Evolutionary conservation across 2,888 invertebrate genomes (phyloP).

Genomic region (Seira sanloemensis): DNA sequence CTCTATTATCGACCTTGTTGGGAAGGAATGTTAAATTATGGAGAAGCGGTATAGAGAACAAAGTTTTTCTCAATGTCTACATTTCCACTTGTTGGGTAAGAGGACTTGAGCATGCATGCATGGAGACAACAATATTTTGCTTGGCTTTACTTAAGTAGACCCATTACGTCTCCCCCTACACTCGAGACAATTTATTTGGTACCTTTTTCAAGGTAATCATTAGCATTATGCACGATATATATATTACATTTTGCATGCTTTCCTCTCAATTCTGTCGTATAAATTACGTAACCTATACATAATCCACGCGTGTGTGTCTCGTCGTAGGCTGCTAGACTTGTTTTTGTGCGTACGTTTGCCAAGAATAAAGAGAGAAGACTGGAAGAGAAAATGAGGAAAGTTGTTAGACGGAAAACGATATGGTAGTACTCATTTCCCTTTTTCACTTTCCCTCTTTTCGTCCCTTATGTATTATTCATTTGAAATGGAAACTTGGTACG

Average conservation of each 20-base stretch:
- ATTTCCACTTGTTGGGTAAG: neutral
- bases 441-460: neutral
- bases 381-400: neutral
- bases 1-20: neutral
- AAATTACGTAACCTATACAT: neutral
- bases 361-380: neutral
- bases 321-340: slow-evolving; percentile 18
- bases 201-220: neutral
- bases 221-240: neutral
- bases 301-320: neutral
- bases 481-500: neutral
- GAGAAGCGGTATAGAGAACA: neutral
- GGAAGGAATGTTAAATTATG: neutral
- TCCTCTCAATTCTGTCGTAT: too few species aligned
- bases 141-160: neutral
- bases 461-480: slow-evolving; percentile 42
- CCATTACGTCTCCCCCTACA: neutral
- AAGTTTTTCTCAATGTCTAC: neutral
- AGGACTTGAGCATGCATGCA: neutral
- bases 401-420: neutral
- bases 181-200: neutral
- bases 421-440: neutral
- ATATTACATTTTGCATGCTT: neutral
- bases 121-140: neutral
- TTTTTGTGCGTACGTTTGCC: neutral